phyloP scores from a whole-genome alignment of 2,888 invertebrate species.

The Rhagium mordax region DNA sequence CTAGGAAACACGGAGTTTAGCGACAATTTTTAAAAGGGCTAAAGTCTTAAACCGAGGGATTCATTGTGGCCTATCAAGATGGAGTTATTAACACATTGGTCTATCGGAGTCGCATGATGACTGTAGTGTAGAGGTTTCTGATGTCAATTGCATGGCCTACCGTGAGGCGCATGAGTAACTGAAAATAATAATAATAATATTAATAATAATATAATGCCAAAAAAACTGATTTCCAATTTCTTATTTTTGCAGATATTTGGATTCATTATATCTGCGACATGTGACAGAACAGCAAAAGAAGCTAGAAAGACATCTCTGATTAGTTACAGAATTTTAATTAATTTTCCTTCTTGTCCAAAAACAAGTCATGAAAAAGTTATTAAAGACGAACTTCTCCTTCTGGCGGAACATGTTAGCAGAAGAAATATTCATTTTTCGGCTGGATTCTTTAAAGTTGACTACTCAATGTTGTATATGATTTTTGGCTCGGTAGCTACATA shows the following conservation, averaged over 20 bases:
- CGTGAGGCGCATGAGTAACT: no score
- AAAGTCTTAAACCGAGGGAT: no score
- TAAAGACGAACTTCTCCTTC: slow-evolving; percentile 42
- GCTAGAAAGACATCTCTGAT: slow-evolving; percentile 42
- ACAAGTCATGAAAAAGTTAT: slow-evolving; percentile 21
- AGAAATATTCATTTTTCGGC: slow-evolving; percentile 41
- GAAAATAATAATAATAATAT: no score
- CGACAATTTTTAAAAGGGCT: no score
- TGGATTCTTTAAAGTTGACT: slow-evolving; percentile 44
- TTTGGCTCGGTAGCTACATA: slow-evolving; percentile 41
- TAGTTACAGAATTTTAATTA: slow-evolving; percentile 43
- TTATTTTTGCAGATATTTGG: slow-evolving; percentile 38
- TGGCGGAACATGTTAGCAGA: slow-evolving; percentile 43
- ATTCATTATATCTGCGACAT: slow-evolving; percentile 30
- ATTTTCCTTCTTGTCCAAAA: slow-evolving; percentile 31
- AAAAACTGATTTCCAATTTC: no score
- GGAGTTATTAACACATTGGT: no score
- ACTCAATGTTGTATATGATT: slow-evolving; percentile 41
- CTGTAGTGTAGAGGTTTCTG: no score
- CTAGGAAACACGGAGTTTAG: no score
- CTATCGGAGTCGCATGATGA: no score
- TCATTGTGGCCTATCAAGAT: no score
- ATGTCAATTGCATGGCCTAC: no score
- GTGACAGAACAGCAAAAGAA: slow-evolving; percentile 37
- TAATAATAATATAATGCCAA: no score